Evolutionary conservation across 2,113 vertebrate species (phyloP), one percentile per base, ranked within the genome.

Genomic region (Oncorhynchus nerka): DNA sequence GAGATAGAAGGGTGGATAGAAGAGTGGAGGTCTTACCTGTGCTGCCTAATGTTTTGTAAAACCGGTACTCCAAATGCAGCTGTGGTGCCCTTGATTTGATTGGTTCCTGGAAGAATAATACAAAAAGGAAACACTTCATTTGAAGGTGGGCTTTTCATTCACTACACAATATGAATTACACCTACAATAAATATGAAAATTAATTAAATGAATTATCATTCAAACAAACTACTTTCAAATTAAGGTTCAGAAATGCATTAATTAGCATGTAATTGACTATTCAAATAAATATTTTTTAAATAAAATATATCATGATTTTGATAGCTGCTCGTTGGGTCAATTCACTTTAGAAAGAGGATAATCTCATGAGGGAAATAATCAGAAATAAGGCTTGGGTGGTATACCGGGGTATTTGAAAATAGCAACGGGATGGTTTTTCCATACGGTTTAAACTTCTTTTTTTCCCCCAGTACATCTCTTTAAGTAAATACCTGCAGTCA

Each of bases 41-140:
- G 82, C 91, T 94, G 81, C 95, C 95, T 15, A 96, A 94, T 39
- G 96, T 95, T 81, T 96, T 96, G 88, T 96, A 96, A 93, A 96
- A 96, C 83, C 95, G 94, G 90, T 96, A 96, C 72, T 96, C 95
- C 92, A 96, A 91, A 89, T 96, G 95, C 78, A 96, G 95, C 77
- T 96, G 95, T 64, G 95, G 95, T 34, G 95, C 95, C 65, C 95
- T 93, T 12, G 95, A 96, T 86, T 96, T 96, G 86, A 96, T 94
- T 87, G 95, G 95, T 93, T 96, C 95, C 95, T 96, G 84, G 66
- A 91, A 3, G 77, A 81, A 81, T 84, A 39, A 79, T 75, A 64
- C 9, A 84, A 71, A 59, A 59, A 39, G 30, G 32, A 22, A 62
- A 62, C 59, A 61, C 59, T n/a, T 68, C 13, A 16, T 11, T 15